Evolutionary conservation across 2,113 vertebrate species (phyloP), one percentile per base, ranked within the genome.

Genomic region (Gallinago paraguaiae): DNA sequence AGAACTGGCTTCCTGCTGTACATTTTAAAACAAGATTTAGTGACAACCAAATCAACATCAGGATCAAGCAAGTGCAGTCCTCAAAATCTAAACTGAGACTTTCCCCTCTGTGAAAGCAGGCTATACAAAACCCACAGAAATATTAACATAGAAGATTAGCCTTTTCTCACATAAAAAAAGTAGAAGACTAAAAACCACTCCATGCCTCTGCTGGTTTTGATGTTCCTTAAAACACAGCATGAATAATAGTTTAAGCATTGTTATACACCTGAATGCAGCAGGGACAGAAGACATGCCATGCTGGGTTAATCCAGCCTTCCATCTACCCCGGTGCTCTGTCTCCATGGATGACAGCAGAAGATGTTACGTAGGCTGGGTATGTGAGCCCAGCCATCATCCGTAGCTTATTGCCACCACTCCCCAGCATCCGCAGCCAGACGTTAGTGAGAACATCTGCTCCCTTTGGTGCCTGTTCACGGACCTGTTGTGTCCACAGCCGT

Each of bases 401-500:
- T 7, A 27, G 30, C 16, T 80, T 39, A 23, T 13, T 72, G 51
- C 53, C 12, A n/a, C 35, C 35, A 31, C 24, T 76, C 3, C 31
- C 53, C 70, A 85, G 56, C 74, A 90, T 6, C 28, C 11, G 6
- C n/a, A 69, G 72, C 6, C 59, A 51, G 39, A 33, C 22, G 46
- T 63, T n/a, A 84, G 43, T 0, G 23, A 43, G 48, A 86, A 56
- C 25, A 54, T 0, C 35, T 1, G 17, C 24, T 46, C 57, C 61
- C 33, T 51, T 33, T 30, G 6, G 2, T 5, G 37, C 12, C 35
- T 72, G 61, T 41, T 63, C 19, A 8, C 1, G 4, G 57, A 68
- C 56, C 57, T 54, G 19, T 2, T 2, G 1, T 1, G 1, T 20
- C 70, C 51, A 9, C 1, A 81, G 51, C 46, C 0, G 0, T 7